Conservation (phyloP, 2,888 invertebrate genomes). For the Anodontia alba region DNA sequence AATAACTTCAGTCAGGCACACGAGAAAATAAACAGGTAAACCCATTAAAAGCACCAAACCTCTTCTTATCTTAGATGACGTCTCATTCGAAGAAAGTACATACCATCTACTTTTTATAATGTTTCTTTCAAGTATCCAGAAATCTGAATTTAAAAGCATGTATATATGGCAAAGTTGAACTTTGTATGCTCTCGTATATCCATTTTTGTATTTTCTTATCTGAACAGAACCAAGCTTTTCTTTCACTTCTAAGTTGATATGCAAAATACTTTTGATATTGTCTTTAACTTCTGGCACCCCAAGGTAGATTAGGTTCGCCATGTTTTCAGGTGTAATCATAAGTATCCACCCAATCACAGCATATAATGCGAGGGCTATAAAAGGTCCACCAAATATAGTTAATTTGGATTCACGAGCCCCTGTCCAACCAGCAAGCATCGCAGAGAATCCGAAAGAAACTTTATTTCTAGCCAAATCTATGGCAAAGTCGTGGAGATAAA, state of each 20-base stretch:
- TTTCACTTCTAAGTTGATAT: not conserved
- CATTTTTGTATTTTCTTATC: not conserved
- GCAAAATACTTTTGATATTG: not conserved
- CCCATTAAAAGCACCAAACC: not conserved
- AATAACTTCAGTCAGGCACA: not conserved
- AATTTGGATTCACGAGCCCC: not conserved
- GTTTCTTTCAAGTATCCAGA: not conserved
- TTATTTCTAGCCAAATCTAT: not conserved
- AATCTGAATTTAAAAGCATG: constrained; percentile 8
- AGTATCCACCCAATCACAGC: not conserved
- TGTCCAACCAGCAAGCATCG: not conserved
- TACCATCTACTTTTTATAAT: not conserved
- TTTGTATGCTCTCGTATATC: not conserved
- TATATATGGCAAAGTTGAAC: not conserved
- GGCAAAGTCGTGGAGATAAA: not conserved
- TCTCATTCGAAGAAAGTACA: not conserved
- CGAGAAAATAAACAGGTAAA: not conserved
- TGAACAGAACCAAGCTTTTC: not conserved
- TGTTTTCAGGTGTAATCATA: not conserved
- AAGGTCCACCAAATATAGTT: not conserved
- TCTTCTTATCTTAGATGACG: too few relatives aligned
- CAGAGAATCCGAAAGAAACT: not conserved
- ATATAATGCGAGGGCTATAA: not conserved
- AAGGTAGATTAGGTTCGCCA: not conserved
- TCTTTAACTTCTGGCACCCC: not conserved